A percentile compares a stretch with the other conserved stretches of the same genome.
Conservation (phyloP, 2,113 vertebrate genomes). For the Gallinago media region DNA sequence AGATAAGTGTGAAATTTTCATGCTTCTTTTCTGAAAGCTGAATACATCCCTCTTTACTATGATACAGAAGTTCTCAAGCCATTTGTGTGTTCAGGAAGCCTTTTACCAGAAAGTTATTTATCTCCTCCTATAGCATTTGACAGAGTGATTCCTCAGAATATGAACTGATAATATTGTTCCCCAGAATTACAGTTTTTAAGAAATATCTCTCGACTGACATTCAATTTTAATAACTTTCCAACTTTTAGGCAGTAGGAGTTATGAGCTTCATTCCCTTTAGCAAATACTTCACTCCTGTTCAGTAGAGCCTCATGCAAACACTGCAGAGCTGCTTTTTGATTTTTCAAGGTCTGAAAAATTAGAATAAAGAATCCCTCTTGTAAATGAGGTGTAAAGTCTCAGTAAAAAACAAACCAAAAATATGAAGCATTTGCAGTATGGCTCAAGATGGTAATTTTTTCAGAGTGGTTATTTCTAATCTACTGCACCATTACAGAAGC, state of each 20-base stretch:
- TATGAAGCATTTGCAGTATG: background rate
- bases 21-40: background rate
- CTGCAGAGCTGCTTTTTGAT: background rate
- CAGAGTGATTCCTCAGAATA: background rate
- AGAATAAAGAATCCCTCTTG: background rate
- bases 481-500: background rate
- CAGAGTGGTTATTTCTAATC: background rate
- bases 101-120: background rate
- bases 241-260: background rate
- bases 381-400: background rate
- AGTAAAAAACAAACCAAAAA: background rate
- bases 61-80: background rate
- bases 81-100: background rate
- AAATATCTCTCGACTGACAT: background rate
- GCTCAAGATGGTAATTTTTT: background rate
- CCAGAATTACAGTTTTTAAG: background rate
- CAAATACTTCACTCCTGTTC: background rate
- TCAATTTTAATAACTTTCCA: background rate
- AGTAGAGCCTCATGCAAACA: background rate
- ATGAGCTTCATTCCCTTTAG: background rate
- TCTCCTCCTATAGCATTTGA: background rate
- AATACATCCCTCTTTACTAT: background rate
- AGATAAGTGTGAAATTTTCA: background rate
- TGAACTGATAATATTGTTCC: conserved; percentile 4
- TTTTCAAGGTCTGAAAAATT: background rate